A percentile compares a stretch with the other conserved stretches of the same genome.
These are phyloP conservation scores for Scaeva pyrastri DNA, from an alignment of 2,888 invertebrate species.

Conservation along the genomic window DNA sequence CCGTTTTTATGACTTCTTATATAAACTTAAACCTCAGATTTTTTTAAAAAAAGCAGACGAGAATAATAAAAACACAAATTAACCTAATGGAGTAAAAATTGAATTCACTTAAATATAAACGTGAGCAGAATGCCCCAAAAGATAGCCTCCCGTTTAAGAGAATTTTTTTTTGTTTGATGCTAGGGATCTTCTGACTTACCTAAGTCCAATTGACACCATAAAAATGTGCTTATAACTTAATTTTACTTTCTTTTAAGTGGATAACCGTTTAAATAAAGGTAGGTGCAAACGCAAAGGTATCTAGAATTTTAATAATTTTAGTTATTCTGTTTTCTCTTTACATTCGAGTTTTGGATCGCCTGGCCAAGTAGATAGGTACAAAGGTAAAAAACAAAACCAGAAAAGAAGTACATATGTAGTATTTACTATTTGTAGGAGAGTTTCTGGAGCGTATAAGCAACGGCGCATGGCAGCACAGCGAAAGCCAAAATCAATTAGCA, in stretches of 20 bases:
- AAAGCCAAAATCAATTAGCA: background rate
- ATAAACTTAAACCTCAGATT: no score
- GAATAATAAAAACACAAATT: no score
- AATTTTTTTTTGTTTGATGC: constrained; percentile 22
- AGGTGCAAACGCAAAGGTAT: background rate
- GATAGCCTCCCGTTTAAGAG: no score
- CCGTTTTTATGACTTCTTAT: no score
- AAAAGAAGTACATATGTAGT: background rate
- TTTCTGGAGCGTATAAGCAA: background rate
- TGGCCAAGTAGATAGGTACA: constrained; percentile 25
- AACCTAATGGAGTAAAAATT: background rate
- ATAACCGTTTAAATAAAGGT: constrained; percentile 26
- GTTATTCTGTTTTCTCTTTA: constrained; percentile 24
- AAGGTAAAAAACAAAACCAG: background rate
- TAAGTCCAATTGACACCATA: constrained; percentile 53
- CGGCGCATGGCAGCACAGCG: background rate
- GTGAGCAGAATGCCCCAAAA: no score
- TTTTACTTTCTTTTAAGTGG: constrained; percentile 68
- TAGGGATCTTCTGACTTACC: constrained; percentile 44
- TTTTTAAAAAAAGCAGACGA: no score
- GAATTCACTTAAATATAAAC: no score
- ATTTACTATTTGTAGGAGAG: background rate
- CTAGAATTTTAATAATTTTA: background rate
- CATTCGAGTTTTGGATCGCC: background rate
- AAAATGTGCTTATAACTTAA: constrained; percentile 72